Conservation (phyloP, 2,113 vertebrate species). For the Xenus cinereus region DNA sequence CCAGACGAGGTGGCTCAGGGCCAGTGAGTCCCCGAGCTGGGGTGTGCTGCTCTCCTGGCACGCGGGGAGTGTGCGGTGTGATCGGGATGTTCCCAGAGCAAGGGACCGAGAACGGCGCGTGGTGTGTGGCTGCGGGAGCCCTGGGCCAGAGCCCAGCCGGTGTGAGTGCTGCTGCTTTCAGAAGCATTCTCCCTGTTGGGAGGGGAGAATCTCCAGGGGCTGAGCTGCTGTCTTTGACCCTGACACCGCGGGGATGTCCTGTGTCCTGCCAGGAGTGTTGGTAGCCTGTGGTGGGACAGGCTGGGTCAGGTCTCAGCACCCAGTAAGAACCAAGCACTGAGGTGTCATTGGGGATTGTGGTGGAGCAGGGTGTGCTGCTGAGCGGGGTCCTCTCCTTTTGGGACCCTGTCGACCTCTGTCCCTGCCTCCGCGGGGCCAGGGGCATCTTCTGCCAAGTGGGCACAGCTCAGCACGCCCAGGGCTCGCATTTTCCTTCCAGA, state of each 20-base stretch:
- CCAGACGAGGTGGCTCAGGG: neutral
- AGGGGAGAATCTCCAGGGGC: too few relatives aligned
- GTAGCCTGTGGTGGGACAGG: neutral
- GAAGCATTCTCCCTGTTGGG: neutral
- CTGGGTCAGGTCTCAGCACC: neutral
- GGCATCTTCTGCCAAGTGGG: neutral
- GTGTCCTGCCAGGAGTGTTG: neutral
- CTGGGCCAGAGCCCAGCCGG: neutral
- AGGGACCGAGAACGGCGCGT: neutral
- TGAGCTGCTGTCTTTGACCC: neutral
- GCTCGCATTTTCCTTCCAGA: neutral
- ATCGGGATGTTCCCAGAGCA: neutral
- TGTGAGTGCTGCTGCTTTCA: neutral
- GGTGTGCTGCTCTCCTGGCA: rapidly evolving
- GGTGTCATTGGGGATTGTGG: neutral
- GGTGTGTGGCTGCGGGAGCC: neutral
- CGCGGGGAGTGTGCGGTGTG: neutral
- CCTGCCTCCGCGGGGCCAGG: rapidly evolving
- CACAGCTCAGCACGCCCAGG: neutral
- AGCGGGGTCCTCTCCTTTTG: neutral
- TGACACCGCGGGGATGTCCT: neutral
- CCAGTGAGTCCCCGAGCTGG: neutral
- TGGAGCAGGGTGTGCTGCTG: neutral
- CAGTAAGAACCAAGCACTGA: rapidly evolving
- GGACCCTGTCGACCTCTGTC: rapidly evolving